Evolutionary conservation across 2,113 vertebrate genomes (phyloP).

Genomic region (Anthoscopus minutus): DNA sequence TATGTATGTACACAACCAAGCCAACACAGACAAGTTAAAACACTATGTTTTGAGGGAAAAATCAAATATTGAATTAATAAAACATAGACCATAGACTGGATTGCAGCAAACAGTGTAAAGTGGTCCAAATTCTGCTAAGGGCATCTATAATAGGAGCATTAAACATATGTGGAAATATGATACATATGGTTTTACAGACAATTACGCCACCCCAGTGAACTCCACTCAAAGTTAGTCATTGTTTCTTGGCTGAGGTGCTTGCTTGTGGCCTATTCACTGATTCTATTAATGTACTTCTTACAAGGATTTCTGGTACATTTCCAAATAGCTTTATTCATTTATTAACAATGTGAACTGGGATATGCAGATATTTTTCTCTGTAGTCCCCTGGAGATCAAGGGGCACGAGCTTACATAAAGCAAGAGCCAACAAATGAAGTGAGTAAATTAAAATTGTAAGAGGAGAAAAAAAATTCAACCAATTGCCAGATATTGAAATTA

Average conservation of each 20-base stretch:
- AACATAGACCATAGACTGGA: neutral
- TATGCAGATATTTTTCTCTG: neutral
- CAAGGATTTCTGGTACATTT: conserved; percentile 9
- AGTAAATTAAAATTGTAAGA: neutral
- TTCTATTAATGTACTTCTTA: neutral
- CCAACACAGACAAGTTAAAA: neutral
- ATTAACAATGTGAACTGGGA: conserved; percentile 6
- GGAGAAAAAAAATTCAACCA: neutral
- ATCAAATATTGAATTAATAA: neutral
- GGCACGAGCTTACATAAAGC: neutral
- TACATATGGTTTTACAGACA: neutral
- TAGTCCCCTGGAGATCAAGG: neutral
- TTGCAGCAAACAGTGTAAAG: neutral
- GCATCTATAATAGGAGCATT: neutral
- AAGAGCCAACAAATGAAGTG: neutral
- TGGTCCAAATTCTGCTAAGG: neutral
- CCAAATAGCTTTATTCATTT: conserved; percentile 27
- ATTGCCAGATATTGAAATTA: neutral
- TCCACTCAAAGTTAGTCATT: neutral
- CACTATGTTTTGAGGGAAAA: neutral
- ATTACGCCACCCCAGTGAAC: neutral
- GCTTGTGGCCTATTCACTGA: neutral
- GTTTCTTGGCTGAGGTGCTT: neutral
- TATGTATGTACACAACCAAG: neutral
- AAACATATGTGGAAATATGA: neutral